Evolutionary conservation across 2,888 invertebrate species (phyloP).

Genomic region (Penaeus monodon): DNA sequence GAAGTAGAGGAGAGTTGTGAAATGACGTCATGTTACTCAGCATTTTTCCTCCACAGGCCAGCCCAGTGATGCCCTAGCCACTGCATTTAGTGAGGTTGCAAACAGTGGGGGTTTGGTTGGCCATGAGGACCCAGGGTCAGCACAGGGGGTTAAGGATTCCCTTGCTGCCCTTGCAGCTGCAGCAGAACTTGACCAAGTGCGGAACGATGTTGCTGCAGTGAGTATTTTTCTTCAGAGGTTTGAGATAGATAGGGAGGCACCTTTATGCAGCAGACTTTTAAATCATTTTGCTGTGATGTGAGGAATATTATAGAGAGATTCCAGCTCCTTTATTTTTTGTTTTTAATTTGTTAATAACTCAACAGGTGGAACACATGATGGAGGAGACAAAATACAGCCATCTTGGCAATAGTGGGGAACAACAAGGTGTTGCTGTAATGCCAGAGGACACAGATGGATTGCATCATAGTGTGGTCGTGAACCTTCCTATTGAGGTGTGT

Average conservation of each 20-base stretch:
- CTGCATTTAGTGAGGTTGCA: constrained; percentile 51
- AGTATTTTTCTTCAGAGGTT: constrained; percentile 2
- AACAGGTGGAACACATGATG: constrained; percentile 58
- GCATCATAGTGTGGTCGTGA: constrained; percentile 40
- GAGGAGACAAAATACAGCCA: constrained; percentile 56
- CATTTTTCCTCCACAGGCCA: constrained; percentile 15
- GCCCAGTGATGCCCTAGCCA: constrained; percentile 43
- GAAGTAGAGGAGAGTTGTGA: too few relatives aligned
- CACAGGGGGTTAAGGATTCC: constrained; percentile 47
- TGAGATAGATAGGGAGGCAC: too few relatives aligned
- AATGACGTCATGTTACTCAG: too few relatives aligned
- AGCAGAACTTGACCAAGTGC: constrained; percentile 55
- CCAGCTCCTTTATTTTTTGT: too few relatives aligned
- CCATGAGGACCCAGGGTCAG: constrained; percentile 6
- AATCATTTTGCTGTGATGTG: too few relatives aligned
- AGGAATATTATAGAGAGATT: too few relatives aligned
- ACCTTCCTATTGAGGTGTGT: constrained; percentile 47
- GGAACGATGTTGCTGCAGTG: constrained; percentile 53
- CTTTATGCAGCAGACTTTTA: too few relatives aligned
- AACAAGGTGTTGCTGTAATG: constrained; percentile 34
- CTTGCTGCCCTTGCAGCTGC: constrained; percentile 55
- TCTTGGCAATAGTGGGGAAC: constrained; percentile 24
- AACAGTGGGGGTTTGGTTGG: constrained; percentile 31
- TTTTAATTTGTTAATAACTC: not conserved
- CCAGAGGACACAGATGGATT: constrained; percentile 31